These are phyloP conservation scores for Nymphalis polychloros DNA, from an alignment of 2,888 invertebrate genomes.

Conservation along the genomic window DNA sequence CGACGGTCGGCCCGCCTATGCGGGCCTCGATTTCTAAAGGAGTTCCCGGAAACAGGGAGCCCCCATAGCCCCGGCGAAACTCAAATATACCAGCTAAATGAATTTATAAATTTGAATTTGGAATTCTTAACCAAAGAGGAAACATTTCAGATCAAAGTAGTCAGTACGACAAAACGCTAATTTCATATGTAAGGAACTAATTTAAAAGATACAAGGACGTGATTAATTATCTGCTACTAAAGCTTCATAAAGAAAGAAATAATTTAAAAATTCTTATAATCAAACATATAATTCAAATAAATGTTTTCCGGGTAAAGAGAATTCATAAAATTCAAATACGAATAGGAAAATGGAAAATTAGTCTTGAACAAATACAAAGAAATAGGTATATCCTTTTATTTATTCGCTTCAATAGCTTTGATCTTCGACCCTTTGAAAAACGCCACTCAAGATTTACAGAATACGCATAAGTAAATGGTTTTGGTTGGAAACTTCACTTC, in stretches of 20 bases:
- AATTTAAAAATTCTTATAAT: neutral
- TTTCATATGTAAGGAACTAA: too few relatives aligned
- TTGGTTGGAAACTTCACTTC: slow-evolving; percentile 48
- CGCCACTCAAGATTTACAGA: slow-evolving; percentile 55
- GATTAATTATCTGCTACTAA: too few relatives aligned
- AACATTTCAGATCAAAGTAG: too few relatives aligned
- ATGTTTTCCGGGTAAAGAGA: slow-evolving; percentile 9
- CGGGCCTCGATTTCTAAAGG: too few relatives aligned
- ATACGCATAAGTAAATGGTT: slow-evolving; percentile 55
- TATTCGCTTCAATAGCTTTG: slow-evolving; percentile 62
- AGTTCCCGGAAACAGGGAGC: too few relatives aligned
- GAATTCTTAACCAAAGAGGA: too few relatives aligned
- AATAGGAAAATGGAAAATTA: slow-evolving; percentile 39
- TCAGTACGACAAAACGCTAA: too few relatives aligned
- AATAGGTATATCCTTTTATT: slow-evolving; percentile 52
- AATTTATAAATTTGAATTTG: too few relatives aligned
- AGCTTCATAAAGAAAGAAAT: neutral
- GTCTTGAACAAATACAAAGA: slow-evolving; percentile 50
- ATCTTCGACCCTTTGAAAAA: slow-evolving; percentile 61
- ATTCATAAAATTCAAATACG: slow-evolving; percentile 3
- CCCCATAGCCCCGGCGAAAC: too few relatives aligned
- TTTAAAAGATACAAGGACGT: too few relatives aligned
- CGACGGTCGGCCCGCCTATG: too few relatives aligned
- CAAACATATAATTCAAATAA: neutral
- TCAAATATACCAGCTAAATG: too few relatives aligned